Base-by-base conservation (phyloP, 2,113 vertebrate species). In the Epinephelus lanceolatus region DNA sequence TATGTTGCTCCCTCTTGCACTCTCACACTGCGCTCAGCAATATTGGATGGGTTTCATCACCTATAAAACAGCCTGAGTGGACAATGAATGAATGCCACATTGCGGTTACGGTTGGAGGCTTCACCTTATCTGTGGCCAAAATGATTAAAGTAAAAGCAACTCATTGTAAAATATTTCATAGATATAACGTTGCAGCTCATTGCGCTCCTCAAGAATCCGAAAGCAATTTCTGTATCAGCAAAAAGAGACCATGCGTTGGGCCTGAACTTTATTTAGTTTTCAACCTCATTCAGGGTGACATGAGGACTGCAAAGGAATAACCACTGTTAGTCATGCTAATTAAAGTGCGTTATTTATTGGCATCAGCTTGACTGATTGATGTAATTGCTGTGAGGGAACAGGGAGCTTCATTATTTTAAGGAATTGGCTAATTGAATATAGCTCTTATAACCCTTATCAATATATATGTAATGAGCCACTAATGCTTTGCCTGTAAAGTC, bases 381-480 rank as follows among this genome's bases (percentile, higher is more conserved):
- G 71, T 66, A 77, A 73, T 72, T 25, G 71, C 76, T 76, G 56
- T 61, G 18, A 84, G 83, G 42, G n/a, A 88, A 62, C 76, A 66
- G 59, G 61, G 68, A 61, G 78, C 81, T 92, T 88, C 75, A 91
- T 93, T 93, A 90, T 90, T 94, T 91, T 80, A 79, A 76, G 85
- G 76, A 76, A 91, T 84, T 71, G 59, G 65, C 72, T 86, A 80
- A 90, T 86, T 92, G 67, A 89, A 92, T 90, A 78, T 71, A 77
- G 81, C 68, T 78, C 37, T 52, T 91, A 74, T 81, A 59, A 77
- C 73, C 19, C 82, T 81, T 86, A 86, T 92, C 89, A 89, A 92
- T 93, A 85, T 84, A 68, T 86, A 92, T 89, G 80, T 92, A 93
- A 94, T 91, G 69, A 88, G 76, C 51, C 59, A 62, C 73, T 91